phyloP scores from a whole-genome alignment of 2,797 vertebrate species.

The Rousettus madagascariensis region DNA sequence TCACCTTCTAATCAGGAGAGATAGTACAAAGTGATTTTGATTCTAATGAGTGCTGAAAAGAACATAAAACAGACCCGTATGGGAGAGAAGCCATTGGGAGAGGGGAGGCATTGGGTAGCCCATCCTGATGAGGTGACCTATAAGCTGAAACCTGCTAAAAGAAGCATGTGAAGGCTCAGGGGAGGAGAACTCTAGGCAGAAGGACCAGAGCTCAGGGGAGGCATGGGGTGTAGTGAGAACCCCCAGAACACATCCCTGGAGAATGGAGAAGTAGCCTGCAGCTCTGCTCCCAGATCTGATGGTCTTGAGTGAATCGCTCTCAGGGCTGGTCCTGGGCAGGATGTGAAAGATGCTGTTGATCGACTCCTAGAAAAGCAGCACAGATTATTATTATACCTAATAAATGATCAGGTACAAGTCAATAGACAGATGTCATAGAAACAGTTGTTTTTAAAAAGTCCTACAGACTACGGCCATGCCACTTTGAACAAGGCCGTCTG shows the following conservation, averaged over 20 bases:
- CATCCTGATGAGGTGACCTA: not conserved
- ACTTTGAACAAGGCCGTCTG: too few relatives aligned
- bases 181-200: not conserved
- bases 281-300: not conserved
- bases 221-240: not conserved
- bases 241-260: not conserved
- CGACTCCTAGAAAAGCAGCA: not conserved
- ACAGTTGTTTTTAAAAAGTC: not conserved
- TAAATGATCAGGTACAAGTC: not conserved
- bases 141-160: not conserved
- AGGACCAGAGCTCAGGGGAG: not conserved
- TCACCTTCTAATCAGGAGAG: not conserved
- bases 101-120: not conserved
- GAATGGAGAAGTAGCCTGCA: not conserved
- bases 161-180: not conserved
- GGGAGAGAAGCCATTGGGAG: not conserved
- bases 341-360: not conserved
- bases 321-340: not conserved
- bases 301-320: not conserved
- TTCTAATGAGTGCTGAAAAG: not conserved
- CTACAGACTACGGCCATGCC: not conserved
- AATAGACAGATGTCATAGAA: not conserved
- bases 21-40: not conserved
- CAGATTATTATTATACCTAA: not conserved
- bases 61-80: not conserved